Percentiles rank a stretch among this genome's conserved stretches.
phyloP scores from a whole-genome alignment of 2,888 invertebrate genomes.

The Allophyes oxyacanthae region DNA sequence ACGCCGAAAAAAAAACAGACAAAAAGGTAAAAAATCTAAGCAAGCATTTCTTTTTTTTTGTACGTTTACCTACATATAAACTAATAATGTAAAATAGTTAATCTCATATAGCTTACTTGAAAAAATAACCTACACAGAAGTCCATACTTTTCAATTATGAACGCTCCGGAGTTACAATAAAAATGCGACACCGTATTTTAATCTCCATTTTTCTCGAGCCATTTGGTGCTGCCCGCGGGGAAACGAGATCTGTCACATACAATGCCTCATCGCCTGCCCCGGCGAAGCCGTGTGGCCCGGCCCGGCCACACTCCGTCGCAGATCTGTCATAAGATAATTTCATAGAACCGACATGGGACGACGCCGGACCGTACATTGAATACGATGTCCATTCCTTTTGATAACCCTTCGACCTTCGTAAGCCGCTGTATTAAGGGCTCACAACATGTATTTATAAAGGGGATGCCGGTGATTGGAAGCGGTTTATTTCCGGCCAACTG shows the following conservation, averaged over 20 bases:
- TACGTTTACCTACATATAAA: too few species aligned
- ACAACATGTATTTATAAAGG: slow-evolving; percentile 37
- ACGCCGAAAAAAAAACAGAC: too few species aligned
- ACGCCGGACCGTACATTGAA: slow-evolving; percentile 46
- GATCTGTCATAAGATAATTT: slow-evolving; percentile 48
- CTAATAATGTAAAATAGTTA: too few species aligned
- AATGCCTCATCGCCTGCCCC: slow-evolving; percentile 22
- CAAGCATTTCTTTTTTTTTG: too few species aligned
- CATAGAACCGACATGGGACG: slow-evolving; percentile 15
- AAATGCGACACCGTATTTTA: slow-evolving; percentile 39
- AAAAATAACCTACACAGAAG: too few species aligned
- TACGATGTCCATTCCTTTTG: slow-evolving; percentile 44
- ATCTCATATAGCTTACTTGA: too few species aligned
- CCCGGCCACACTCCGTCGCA: slow-evolving; percentile 20
- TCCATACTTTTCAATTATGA: slow-evolving; percentile 28
- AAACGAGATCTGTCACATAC: slow-evolving; percentile 52
- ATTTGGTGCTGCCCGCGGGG: slow-evolving; percentile 38
- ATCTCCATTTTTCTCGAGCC: slow-evolving; percentile 48
- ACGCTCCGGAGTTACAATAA: slow-evolving; percentile 16
- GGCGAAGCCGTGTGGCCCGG: not conserved
- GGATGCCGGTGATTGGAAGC: slow-evolving; percentile 34
- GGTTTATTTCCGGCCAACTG: slow-evolving; percentile 35
- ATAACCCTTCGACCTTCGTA: slow-evolving; percentile 45
- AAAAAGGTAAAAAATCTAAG: too few species aligned
- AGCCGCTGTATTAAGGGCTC: slow-evolving; percentile 35